A percentile compares a stretch with the other conserved stretches of the same genome.
phyloP scores from a whole-genome alignment of 2,113 vertebrate genomes.

The Tychaedon coryphoeus region DNA sequence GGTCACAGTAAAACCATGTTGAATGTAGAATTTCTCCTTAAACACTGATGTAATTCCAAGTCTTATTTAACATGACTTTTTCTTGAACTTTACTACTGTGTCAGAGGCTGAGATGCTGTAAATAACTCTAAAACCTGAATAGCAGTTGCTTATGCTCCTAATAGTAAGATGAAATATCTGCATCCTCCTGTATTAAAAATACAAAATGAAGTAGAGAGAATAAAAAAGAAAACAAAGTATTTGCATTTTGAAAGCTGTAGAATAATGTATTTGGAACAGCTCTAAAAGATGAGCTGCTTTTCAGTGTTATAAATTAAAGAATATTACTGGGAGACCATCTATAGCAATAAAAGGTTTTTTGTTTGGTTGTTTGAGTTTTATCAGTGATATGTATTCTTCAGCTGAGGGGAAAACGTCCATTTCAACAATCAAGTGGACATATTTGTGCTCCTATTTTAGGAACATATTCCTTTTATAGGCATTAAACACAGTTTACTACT shows the following conservation, averaged over 20 bases:
- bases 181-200: background rate
- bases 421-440: conserved; percentile 22
- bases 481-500: background rate
- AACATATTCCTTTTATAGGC: background rate
- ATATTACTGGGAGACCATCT: background rate
- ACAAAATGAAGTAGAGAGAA: background rate
- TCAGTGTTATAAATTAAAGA: background rate
- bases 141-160: background rate
- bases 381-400: background rate
- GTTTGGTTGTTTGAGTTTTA: background rate
- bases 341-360: background rate
- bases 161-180: background rate
- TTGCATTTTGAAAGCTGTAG: background rate
- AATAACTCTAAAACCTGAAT: background rate
- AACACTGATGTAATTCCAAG: background rate
- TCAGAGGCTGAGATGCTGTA: background rate
- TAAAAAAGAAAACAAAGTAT: background rate
- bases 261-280: background rate
- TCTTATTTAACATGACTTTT: background rate
- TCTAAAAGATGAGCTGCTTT: background rate
- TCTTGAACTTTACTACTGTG: background rate
- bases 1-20: background rate
- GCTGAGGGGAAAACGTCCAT: background rate
- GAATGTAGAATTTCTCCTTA: background rate
- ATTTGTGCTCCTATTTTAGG: conserved; percentile 13